Percentiles rank a stretch among this genome's conserved stretches.
Evolutionary conservation across 2,113 vertebrate genomes (phyloP).

Genomic region (Ibidorhyncha struthersii): DNA sequence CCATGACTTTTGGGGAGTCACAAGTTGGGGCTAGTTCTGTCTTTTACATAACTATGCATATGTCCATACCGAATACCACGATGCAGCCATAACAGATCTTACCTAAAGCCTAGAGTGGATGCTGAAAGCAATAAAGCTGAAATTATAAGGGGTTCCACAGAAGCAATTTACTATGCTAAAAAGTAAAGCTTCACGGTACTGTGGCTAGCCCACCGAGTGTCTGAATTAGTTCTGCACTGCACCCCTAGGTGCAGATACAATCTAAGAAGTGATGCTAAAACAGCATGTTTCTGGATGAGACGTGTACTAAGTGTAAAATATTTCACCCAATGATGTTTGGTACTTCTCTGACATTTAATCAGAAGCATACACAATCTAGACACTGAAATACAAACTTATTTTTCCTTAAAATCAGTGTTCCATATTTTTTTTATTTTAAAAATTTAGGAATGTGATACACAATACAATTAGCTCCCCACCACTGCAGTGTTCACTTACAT

Average conservation of each 20-base stretch:
- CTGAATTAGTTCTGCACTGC: neutral
- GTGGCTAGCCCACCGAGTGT: neutral
- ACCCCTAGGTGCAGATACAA: neutral
- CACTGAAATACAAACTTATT: slow-evolving; percentile 34
- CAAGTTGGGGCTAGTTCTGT: neutral
- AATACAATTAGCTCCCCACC: slow-evolving; percentile 58
- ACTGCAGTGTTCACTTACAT: slow-evolving; percentile 37
- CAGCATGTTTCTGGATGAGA: neutral
- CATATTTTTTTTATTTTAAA: slow-evolving; percentile 43
- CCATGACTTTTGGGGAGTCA: neutral
- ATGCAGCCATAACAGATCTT: neutral
- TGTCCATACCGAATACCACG: neutral
- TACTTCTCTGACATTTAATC: neutral
- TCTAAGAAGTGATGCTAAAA: neutral
- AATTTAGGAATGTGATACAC: slow-evolving; percentile 62
- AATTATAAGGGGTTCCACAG: neutral
- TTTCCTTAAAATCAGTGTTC: slow-evolving; percentile 47
- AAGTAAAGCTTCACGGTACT: neutral
- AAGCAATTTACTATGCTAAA: neutral
- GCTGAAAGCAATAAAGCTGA: neutral
- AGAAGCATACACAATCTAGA: neutral
- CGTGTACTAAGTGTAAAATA: neutral
- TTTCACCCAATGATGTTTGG: neutral
- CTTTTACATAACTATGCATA: neutral
- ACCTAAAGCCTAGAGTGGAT: neutral